Base-by-base conservation (phyloP, 2,888 invertebrate species). In the Spilosoma lubricipeda region DNA sequence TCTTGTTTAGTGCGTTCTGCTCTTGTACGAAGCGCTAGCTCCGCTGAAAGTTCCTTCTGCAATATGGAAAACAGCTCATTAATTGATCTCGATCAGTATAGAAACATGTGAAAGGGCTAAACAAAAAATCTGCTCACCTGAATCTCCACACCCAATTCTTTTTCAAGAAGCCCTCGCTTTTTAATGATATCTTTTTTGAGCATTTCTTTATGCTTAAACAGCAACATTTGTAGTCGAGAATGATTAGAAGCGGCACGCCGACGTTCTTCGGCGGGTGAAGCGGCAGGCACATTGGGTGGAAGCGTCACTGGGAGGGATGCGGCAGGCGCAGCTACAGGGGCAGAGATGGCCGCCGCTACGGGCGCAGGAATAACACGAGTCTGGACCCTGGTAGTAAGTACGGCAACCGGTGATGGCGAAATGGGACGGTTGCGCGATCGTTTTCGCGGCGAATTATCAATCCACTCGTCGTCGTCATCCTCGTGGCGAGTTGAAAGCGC, bases 121-220 rank as follows among this genome's bases (percentile, higher is more conserved):
- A 30, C 15, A 18, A 45, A 36, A 52, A 65, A 27, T 23, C 2
- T 23, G 15, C 64, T 71, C 56, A 97, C 97, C 97, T 98, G 98
- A 89, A 99, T 99, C 91, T 99, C 98, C 80, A 98, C 97, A 87
- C 98, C 98, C 75, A 99, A 96, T 90, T 98, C 98, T 86, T 98
- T 98, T 89, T 99, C 99, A 74, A 99, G 96, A 27, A 98, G 94
- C 2, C 98, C 98, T 82, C 99, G 96, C 90, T 99, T 99, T 88
- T 98, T 98, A 79, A 99, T 96, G 81, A 99, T 99, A 87, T 99
- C 99, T 89, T 98, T 99, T 92, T 99, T 99, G 69, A 99, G 96
- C 85, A 98, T 95, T 91, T 99, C 99, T 90, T 99, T 99, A 87
- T 99, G 99, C 85, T 98, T 97, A 91, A 98, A 97, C 36, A 99